A percentile compares a stretch with the other conserved stretches of the same genome.
Conservation (phyloP, 2,888 invertebrate species). For the Macrosoma leucophasiata region DNA sequence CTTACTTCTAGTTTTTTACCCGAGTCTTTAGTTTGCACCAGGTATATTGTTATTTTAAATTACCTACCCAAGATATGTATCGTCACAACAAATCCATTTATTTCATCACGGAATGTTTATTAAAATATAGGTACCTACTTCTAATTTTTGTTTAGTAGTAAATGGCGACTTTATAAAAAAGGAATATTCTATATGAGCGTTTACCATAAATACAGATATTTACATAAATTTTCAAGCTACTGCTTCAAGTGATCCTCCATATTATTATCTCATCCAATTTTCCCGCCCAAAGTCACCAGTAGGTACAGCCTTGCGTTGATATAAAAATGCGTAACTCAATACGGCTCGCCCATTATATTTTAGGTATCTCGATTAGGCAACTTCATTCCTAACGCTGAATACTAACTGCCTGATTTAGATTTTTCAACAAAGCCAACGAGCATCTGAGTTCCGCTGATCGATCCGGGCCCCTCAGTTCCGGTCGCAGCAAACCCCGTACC, state of each 20-base stretch:
- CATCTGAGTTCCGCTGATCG: slow-evolving; percentile 58
- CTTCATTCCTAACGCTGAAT: slow-evolving; percentile 42
- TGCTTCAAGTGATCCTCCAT: too few species aligned
- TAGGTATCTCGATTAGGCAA: slow-evolving; percentile 16
- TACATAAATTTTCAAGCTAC: neutral
- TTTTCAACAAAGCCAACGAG: slow-evolving; percentile 65
- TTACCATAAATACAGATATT: slow-evolving; percentile 4
- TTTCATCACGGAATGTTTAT: too few species aligned
- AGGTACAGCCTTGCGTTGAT: too few species aligned
- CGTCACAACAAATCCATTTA: too few species aligned
- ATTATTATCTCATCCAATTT: neutral
- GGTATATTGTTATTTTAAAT: too few species aligned
- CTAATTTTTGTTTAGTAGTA: too few species aligned
- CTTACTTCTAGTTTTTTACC: too few species aligned
- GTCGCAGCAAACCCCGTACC: slow-evolving; percentile 57
- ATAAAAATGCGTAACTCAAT: slow-evolving; percentile 7
- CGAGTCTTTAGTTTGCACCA: too few species aligned
- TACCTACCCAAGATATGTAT: too few species aligned
- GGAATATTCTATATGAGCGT: slow-evolving; percentile 3
- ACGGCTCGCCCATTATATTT: slow-evolving; percentile 25
- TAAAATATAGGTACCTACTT: too few species aligned
- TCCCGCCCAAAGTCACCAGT: neutral
- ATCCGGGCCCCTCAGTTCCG: slow-evolving; percentile 65
- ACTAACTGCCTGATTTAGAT: slow-evolving; percentile 69
- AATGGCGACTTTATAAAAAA: too few species aligned